Evolutionary conservation across 2,888 invertebrate genomes (phyloP).

Genomic region (Drosophila koepferae): DNA sequence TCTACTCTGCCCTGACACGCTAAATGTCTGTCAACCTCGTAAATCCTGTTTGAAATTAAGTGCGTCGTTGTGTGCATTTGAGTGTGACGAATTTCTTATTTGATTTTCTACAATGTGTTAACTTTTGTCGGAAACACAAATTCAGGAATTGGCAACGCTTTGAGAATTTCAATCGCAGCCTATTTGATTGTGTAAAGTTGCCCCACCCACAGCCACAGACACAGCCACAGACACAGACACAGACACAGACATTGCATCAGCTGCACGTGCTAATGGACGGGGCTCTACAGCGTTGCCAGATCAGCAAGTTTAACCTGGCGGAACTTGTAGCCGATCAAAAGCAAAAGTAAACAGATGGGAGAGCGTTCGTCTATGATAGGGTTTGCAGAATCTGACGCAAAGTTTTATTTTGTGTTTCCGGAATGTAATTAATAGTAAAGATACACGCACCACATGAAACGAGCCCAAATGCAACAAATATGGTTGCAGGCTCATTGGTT

Average conservation of each 20-base stretch:
- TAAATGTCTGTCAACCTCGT: conserved; percentile 81
- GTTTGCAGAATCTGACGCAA: conserved; percentile 64
- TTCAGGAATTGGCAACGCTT: conserved; percentile 72
- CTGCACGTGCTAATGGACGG: conserved; percentile 56
- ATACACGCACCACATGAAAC: conserved; percentile 87
- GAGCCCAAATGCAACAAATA: conserved; percentile 90
- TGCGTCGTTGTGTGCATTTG: conserved; percentile 56
- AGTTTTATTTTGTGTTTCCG: conserved; percentile 85
- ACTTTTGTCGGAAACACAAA: conserved; percentile 68
- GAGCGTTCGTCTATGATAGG: conserved; percentile 1
- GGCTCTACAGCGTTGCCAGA: not conserved
- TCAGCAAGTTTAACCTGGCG: not conserved
- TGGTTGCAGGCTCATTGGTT: conserved; percentile 87
- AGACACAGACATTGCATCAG: conserved; percentile 54
- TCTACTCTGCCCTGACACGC: conserved; percentile 46
- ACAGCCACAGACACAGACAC: no score
- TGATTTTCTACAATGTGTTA: conserved; percentile 80
- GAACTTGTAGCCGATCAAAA: no score
- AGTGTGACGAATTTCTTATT: conserved; percentile 78
- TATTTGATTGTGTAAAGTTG: conserved; percentile 24
- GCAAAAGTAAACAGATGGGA: not conserved
- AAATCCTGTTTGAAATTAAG: conserved; percentile 80
- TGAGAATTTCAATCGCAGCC: conserved; percentile 67
- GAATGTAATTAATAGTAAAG: conserved; percentile 87
- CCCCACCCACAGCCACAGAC: conserved; percentile 42